phyloP scores from a whole-genome alignment of 2,888 invertebrate genomes.

The Pseudanteris insignis region DNA sequence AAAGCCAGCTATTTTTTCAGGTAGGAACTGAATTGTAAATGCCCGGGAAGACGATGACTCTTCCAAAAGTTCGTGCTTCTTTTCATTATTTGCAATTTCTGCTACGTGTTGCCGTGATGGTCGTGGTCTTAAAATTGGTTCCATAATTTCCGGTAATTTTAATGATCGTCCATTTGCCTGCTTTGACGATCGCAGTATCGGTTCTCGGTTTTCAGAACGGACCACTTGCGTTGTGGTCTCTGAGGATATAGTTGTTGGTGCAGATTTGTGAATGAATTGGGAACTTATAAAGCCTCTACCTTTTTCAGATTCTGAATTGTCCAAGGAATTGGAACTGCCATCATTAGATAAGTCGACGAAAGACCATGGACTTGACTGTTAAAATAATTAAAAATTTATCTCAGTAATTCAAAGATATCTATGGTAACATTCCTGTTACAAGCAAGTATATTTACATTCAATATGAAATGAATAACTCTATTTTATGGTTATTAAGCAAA shows the following conservation, averaged over 20 bases:
- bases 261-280: slow-evolving; percentile 23
- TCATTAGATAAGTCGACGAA: slow-evolving; percentile 57
- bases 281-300: slow-evolving; percentile 59
- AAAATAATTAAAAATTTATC: not conserved
- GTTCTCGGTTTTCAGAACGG: slow-evolving; percentile 75
- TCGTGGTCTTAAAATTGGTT: slow-evolving; percentile 72
- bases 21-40: slow-evolving; percentile 80
- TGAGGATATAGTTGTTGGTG: slow-evolving; percentile 9
- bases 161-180: slow-evolving; percentile 61
- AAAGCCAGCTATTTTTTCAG: slow-evolving; percentile 80
- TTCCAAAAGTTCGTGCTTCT: slow-evolving; percentile 60
- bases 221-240: slow-evolving; percentile 26
- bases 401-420: too few species aligned
- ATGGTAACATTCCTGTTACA: too few species aligned
- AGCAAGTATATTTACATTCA: too few species aligned
- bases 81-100: slow-evolving; percentile 48
- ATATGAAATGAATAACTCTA: too few species aligned
- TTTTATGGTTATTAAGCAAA: too few species aligned
- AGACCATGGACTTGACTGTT: slow-evolving; percentile 56
- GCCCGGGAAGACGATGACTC: slow-evolving; percentile 56
- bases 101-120: slow-evolving; percentile 61
- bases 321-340: slow-evolving; percentile 60
- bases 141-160: slow-evolving; percentile 71
- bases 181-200: slow-evolving; percentile 70
- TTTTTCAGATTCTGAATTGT: slow-evolving; percentile 54